Percentiles rank a stretch among this genome's conserved stretches.
Conservation (phyloP, 1,140 invertebrate genomes). For the Orchesella cincta region DNA sequence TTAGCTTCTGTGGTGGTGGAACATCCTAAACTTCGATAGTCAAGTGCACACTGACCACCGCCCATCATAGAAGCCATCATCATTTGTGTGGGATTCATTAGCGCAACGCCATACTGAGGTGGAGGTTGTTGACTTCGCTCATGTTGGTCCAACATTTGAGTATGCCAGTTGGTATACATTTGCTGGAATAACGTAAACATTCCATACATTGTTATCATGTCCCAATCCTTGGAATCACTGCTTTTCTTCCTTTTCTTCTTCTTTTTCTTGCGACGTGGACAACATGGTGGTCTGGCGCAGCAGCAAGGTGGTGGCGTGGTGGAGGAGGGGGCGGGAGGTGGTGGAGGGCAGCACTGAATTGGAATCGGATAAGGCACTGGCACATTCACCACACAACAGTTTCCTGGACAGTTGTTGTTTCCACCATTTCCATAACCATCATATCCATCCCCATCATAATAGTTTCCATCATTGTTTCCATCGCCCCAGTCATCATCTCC, state of each 20-base stretch:
- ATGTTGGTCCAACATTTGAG: conserved; percentile 1
- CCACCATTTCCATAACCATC: neutral
- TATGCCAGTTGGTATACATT: conserved; percentile 17
- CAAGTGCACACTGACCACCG: neutral
- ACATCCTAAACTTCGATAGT: neutral
- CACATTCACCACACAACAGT: neutral
- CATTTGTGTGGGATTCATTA: neutral
- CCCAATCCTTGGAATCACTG: neutral
- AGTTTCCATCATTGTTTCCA: neutral
- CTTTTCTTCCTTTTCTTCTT: conserved; percentile 3
- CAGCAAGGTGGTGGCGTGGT: neutral
- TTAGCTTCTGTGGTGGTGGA: no score
- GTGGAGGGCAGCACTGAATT: neutral
- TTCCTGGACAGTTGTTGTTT: neutral
- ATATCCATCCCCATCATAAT: neutral
- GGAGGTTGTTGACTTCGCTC: neutral
- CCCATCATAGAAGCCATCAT: neutral
- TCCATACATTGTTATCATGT: conserved; percentile 20
- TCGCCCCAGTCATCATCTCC: neutral
- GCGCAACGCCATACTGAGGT: conserved; percentile 4
- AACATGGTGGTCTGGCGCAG: neutral
- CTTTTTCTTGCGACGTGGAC: neutral
- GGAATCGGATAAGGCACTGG: neutral
- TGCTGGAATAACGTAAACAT: conserved; percentile 7
- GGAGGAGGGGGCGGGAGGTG: conserved; percentile 15